Conservation (phyloP, 2,113 vertebrate genomes). For the Orycteropus afer region DNA sequence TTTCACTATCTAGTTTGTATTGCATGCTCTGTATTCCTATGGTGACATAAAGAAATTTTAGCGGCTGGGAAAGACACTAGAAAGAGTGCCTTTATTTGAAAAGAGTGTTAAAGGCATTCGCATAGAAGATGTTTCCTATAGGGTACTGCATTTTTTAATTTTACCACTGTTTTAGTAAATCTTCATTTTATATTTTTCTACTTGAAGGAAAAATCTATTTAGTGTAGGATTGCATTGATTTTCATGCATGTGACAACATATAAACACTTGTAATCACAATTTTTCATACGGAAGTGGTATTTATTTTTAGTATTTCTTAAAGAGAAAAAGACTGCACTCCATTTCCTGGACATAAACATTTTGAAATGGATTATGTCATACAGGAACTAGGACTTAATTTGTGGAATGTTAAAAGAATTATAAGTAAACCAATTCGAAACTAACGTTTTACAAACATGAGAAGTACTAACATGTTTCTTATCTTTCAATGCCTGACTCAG, state of each 20-base stretch:
- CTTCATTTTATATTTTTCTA: slow-evolving; percentile 48
- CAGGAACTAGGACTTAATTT: slow-evolving; percentile 81
- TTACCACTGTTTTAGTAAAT: neutral
- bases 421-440: slow-evolving; percentile 66
- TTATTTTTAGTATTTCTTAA: slow-evolving; percentile 74
- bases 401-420: slow-evolving; percentile 77
- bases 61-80: slow-evolving; percentile 44
- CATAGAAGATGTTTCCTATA: neutral
- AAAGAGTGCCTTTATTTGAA: slow-evolving; percentile 54
- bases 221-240: neutral
- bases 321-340: slow-evolving; percentile 72
- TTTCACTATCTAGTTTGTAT: slow-evolving; percentile 55
- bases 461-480: neutral
- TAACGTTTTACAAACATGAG: neutral
- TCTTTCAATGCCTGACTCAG: neutral
- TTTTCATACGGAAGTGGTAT: slow-evolving; percentile 68
- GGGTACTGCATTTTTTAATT: neutral
- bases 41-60: neutral
- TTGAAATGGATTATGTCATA: slow-evolving; percentile 82
- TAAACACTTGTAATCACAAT: slow-evolving; percentile 61
- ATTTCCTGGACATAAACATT: slow-evolving; percentile 76
- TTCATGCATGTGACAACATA: neutral
- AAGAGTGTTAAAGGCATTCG: slow-evolving; percentile 43
- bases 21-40: slow-evolving; percentile 27
- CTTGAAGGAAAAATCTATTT: neutral